A percentile compares a stretch with the other conserved stretches of the same genome.
Evolutionary conservation across 1,140 invertebrate species (phyloP).

Genomic region (Rhopalosiphum padi): DNA sequence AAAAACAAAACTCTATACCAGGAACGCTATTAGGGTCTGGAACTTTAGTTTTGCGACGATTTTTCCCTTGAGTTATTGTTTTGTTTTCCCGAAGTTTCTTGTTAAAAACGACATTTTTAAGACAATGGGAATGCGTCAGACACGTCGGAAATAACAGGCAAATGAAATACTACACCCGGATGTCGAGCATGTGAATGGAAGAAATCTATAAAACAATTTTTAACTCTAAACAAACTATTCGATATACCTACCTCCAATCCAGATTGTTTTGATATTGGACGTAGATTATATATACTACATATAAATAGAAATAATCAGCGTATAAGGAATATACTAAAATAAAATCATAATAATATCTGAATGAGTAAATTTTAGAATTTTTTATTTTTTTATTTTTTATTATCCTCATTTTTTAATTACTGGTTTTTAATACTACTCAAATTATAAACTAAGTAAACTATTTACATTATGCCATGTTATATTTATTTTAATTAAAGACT

Average conservation of each 20-base stretch:
- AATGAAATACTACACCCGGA: conserved; percentile 19
- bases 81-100: conserved; percentile 1
- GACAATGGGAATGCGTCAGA: neutral
- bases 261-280: neutral
- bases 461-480: neutral
- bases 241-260: neutral
- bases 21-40: neutral
- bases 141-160: neutral
- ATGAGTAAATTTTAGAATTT: no score
- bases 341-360: no score
- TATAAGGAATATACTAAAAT: neutral
- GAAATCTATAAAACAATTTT: neutral
- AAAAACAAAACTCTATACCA: neutral
- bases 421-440: neutral
- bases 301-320: neutral
- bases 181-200: neutral
- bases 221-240: neutral
- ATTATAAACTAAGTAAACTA: no score
- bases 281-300: neutral
- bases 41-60: neutral
- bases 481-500: neutral
- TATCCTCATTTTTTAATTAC: neutral
- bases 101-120: conserved; percentile 31
- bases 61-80: conserved; percentile 18
- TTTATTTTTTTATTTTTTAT: neutral